These are phyloP conservation scores for Nasonia oneida DNA, from an alignment of 2,888 invertebrate species.

Conservation along the genomic window DNA sequence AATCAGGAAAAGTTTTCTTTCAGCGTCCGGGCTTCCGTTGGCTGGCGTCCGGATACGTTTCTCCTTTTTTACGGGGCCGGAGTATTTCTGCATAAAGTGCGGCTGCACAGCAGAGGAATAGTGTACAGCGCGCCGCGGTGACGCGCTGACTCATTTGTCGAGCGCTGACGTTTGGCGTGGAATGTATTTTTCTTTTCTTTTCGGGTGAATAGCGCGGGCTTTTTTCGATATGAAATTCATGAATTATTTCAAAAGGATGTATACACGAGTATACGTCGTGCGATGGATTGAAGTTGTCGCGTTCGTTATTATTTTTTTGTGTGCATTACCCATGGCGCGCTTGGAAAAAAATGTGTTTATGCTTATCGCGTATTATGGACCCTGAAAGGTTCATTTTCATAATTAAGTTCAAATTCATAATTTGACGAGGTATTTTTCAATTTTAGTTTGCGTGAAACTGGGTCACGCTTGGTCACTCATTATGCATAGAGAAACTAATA, in stretches of 20 bases:
- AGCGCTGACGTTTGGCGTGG: neutral
- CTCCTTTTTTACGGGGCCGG: conserved; percentile 2
- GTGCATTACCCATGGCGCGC: neutral
- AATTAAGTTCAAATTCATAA: neutral
- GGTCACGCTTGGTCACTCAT: neutral
- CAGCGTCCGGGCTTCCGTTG: neutral
- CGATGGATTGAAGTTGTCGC: neutral
- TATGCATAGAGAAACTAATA: no score
- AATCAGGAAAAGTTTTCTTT: conserved; percentile 59
- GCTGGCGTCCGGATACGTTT: neutral
- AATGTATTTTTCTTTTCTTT: neutral
- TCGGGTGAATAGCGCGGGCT: neutral
- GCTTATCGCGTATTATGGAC: no score
- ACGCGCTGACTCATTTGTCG: neutral
- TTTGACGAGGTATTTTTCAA: neutral
- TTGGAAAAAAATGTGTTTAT: no score
- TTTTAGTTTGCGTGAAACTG: neutral
- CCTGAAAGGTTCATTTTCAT: neutral
- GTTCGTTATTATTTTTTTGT: neutral
- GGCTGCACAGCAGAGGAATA: neutral
- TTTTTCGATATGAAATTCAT: neutral
- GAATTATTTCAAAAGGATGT: neutral
- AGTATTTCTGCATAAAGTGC: conserved; percentile 9
- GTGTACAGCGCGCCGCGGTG: neutral
- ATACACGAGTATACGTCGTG: neutral